Conservation (phyloP, 2,797 vertebrate species). For the Macrochelys suwanniensis region DNA sequence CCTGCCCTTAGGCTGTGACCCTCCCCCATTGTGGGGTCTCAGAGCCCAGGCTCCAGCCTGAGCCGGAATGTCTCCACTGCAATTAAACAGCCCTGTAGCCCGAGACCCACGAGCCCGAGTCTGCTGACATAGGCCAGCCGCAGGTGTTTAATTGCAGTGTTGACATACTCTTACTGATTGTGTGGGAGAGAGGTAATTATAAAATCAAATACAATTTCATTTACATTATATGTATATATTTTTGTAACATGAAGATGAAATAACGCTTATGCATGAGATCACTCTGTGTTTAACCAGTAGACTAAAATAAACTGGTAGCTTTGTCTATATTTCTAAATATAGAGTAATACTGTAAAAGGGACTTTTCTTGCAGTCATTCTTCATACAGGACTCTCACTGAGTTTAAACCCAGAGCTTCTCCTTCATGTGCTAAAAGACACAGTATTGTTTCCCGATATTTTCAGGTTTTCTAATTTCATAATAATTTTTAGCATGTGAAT, state of each 20-base stretch:
- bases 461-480: background rate
- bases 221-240: background rate
- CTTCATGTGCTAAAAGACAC: background rate
- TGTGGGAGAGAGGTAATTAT: background rate
- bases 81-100: too few relatives aligned
- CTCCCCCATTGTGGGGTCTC: too few relatives aligned
- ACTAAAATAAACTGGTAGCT: background rate
- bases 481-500: background rate
- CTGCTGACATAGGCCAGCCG: too few relatives aligned
- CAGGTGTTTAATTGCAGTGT: too few relatives aligned
- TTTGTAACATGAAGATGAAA: background rate
- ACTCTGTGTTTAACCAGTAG: background rate
- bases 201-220: background rate
- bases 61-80: too few relatives aligned
- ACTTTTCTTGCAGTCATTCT: background rate
- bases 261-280: background rate
- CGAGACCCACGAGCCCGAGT: too few relatives aligned
- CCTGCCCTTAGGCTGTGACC: too few relatives aligned
- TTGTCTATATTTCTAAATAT: background rate
- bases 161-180: background rate
- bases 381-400: conserved; percentile 1
- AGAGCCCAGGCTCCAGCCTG: too few relatives aligned
- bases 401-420: background rate
- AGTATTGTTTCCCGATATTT: background rate
- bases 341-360: background rate